phyloP scores from a whole-genome alignment of 1,140 invertebrate genomes.

The Drosophila virilis region DNA sequence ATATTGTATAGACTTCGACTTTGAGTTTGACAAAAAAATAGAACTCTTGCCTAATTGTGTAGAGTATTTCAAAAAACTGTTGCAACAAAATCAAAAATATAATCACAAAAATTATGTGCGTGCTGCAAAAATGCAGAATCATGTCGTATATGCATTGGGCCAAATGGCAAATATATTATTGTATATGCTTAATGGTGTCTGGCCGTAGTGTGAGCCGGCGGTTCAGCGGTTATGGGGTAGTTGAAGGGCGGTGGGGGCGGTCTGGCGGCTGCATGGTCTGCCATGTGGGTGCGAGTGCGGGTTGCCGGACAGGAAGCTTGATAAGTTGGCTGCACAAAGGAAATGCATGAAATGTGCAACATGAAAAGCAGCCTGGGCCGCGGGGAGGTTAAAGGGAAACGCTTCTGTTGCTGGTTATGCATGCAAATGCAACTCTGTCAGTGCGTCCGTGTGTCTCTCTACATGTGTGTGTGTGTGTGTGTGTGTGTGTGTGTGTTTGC shows the following conservation, averaged over 20 bases:
- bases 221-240: slow-evolving; percentile 20
- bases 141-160: slow-evolving; percentile 30
- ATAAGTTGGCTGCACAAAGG: slow-evolving; percentile 79
- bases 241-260: not conserved
- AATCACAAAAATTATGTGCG: slow-evolving; percentile 76
- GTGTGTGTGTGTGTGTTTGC: slow-evolving; percentile 24
- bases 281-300: slow-evolving; percentile 17
- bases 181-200: slow-evolving; percentile 71
- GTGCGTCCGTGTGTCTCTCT: slow-evolving; percentile 8
- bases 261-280: slow-evolving; percentile 3
- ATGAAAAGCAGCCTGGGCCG: slow-evolving; percentile 25
- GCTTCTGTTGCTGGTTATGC: slow-evolving; percentile 31
- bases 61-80: slow-evolving; percentile 56
- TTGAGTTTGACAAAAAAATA: too few relatives aligned
- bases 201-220: slow-evolving; percentile 1
- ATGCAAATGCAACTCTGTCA: slow-evolving; percentile 34
- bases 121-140: slow-evolving; percentile 73
- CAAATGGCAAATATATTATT: slow-evolving; percentile 73
- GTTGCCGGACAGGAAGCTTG: slow-evolving; percentile 76
- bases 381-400: slow-evolving; percentile 21
- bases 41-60: not conserved
- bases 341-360: slow-evolving; percentile 81
- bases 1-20: too few relatives aligned
- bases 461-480: slow-evolving; percentile 22
- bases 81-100: slow-evolving; percentile 70